Evolutionary conservation across 2,888 invertebrate species (phyloP).

Genomic region (Bombylius discolor): DNA sequence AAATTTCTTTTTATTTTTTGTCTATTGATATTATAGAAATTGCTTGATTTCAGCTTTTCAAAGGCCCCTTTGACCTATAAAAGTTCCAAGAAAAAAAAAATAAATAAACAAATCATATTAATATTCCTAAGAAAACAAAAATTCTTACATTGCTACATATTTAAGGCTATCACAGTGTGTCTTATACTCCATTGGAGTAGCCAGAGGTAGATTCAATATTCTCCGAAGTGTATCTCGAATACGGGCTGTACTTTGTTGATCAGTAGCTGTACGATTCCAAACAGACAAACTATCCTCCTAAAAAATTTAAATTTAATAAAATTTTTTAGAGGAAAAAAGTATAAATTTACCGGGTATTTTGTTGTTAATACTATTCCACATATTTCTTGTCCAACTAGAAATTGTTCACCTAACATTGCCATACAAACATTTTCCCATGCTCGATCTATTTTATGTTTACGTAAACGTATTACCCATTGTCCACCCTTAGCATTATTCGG

Average conservation of each 20-base stretch:
- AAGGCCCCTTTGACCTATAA: slow-evolving; percentile 33
- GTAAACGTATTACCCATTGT: slow-evolving; percentile 92
- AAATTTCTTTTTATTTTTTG: slow-evolving; percentile 6
- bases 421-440: slow-evolving; percentile 98
- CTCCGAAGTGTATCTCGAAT: slow-evolving; percentile 91
- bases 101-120: background rate
- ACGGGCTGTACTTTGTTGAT: slow-evolving; percentile 73
- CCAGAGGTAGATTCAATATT: slow-evolving; percentile 85
- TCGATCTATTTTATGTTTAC: slow-evolving; percentile 86
- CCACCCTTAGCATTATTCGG: slow-evolving; percentile 91
- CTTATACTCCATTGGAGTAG: slow-evolving; percentile 91
- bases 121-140: background rate
- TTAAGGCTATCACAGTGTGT: slow-evolving; percentile 69
- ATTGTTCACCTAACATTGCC: slow-evolving; percentile 98
- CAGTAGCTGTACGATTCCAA: slow-evolving; percentile 93
- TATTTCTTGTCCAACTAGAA: slow-evolving; percentile 96
- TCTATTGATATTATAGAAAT: slow-evolving; percentile 21
- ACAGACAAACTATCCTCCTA: slow-evolving; percentile 92
- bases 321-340: background rate
- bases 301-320: background rate
- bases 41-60: slow-evolving; percentile 36
- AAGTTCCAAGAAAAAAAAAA: slow-evolving; percentile 8
- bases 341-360: slow-evolving; percentile 51
- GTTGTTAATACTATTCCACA: slow-evolving; percentile 96
- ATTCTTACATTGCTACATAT: slow-evolving; percentile 41